Evolutionary conservation across 2,888 invertebrate species (phyloP), one percentile per base, ranked within the genome.

Genomic region (Hedya salicella): DNA sequence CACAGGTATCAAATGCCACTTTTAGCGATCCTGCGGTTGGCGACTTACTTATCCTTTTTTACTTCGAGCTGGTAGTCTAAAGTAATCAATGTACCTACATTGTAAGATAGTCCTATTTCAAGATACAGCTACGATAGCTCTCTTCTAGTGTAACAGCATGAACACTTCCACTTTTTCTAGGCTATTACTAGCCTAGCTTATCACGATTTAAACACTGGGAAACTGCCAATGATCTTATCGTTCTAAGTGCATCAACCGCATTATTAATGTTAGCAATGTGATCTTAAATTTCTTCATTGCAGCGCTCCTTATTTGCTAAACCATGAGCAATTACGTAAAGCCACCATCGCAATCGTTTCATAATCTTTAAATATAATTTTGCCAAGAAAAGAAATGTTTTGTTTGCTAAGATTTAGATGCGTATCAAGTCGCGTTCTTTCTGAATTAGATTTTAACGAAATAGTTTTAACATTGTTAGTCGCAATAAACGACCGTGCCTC

Each of bases 401-500:
- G 66, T 66, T 69, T 52, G 62, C 48, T 30, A 32, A 68, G 44
- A 62, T 68, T 67, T 52, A 59, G 72, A 72, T 71, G 32, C 44
- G 54, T 69, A 72, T 69, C 70, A 59, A 52, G 48, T 60, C 19
- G 16, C 42, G 21, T 64, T 63, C 62, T 48, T 36, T 56, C 13
- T 60, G 48, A 69, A 69, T 67, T 53, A 60, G 67, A 70, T 72
- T 72, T 67, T 71, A 72, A 57, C 49, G 39, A 62, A 67, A 61
- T n/a, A n/a, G n/a, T 67, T 36, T 50, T 67, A 42, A 19, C 32
- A 53, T 59, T 49, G 59, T 64, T 50, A 49, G 62, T 50, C 14
- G 44, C 39, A 42, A 16, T 11, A n/a, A 52, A 69, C 69, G 71
- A 57, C 25, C 46, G 46, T 56, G 48, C 64, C 69, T 66, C 70